phyloP scores from a whole-genome alignment of 1,140 invertebrate species.

The Wiebesia pumilae region DNA sequence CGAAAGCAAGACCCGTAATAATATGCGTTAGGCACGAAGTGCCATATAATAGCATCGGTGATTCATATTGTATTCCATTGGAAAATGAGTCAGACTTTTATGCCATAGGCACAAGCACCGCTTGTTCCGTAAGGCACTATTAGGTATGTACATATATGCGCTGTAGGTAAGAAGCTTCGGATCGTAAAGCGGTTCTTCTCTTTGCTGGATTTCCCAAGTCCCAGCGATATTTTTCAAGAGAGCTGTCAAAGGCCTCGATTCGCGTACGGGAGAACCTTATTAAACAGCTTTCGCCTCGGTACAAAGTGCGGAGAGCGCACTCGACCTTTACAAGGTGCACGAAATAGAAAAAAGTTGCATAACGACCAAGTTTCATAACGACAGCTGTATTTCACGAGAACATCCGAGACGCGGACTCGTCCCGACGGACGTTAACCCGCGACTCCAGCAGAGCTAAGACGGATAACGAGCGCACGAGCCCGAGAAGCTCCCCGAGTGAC shows the following conservation, averaged over 20 bases:
- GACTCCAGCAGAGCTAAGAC: not conserved
- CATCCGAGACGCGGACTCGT: not conserved
- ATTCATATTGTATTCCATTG: conserved; percentile 8
- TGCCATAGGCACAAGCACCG: not conserved
- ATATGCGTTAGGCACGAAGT: not conserved
- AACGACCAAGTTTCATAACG: not conserved
- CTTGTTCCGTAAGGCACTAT: not conserved
- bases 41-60: not conserved
- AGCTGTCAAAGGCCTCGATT: not conserved
- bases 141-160: not conserved
- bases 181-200: not conserved
- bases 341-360: not conserved
- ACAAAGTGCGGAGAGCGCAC: not conserved
- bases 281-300: not conserved
- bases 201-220: not conserved
- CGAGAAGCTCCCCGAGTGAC: not conserved
- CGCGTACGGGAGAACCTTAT: not conserved
- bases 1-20: conserved; percentile 7
- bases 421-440: conserved; percentile 38
- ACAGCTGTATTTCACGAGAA: conserved; percentile 19
- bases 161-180: not conserved
- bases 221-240: not conserved
- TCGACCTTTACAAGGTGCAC: not conserved
- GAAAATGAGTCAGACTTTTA: not conserved
- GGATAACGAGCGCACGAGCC: not conserved